These are phyloP conservation scores for Trissolcus japonicus DNA, from an alignment of 2,888 invertebrate species.

Conservation along the genomic window DNA sequence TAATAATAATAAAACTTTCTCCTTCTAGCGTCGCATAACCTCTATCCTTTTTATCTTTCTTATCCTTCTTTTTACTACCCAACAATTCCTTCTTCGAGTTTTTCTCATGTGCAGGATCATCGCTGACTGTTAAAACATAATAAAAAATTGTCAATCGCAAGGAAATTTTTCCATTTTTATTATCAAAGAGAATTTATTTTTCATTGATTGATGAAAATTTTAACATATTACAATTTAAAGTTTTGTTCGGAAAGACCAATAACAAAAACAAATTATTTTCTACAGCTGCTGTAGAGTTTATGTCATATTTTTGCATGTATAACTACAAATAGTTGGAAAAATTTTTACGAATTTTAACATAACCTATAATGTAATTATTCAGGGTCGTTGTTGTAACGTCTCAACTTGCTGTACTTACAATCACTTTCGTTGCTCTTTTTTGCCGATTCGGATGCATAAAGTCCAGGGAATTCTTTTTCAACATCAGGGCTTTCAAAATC, in stretches of 20 bases:
- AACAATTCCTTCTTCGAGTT: slow-evolving; percentile 87
- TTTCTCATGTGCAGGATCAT: slow-evolving; percentile 85
- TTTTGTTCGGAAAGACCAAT: no score
- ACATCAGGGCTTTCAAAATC: slow-evolving; percentile 93
- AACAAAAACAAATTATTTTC: no score
- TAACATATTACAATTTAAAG: neutral
- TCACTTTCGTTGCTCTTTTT: slow-evolving; percentile 89
- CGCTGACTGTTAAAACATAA: slow-evolving; percentile 81
- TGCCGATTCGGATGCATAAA: slow-evolving; percentile 88
- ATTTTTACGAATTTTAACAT: slow-evolving; percentile 22
- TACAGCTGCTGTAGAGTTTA: no score
- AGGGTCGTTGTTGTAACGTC: neutral
- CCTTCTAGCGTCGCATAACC: slow-evolving; percentile 96
- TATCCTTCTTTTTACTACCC: slow-evolving; percentile 87
- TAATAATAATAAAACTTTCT: slow-evolving; percentile 83
- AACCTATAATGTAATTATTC: slow-evolving; percentile 27
- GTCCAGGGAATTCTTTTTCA: slow-evolving; percentile 92
- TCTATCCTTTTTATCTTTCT: slow-evolving; percentile 90
- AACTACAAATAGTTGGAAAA: neutral
- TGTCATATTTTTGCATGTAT: neutral
- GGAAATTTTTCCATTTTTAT: no score
- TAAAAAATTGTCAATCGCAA: neutral
- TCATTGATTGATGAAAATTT: no score
- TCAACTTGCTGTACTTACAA: slow-evolving; percentile 79
- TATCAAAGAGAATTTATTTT: neutral